A percentile compares a stretch with the other conserved stretches of the same genome.
Evolutionary conservation across 2,888 invertebrate species (phyloP).

Genomic region (Trichogramma evanescens): DNA sequence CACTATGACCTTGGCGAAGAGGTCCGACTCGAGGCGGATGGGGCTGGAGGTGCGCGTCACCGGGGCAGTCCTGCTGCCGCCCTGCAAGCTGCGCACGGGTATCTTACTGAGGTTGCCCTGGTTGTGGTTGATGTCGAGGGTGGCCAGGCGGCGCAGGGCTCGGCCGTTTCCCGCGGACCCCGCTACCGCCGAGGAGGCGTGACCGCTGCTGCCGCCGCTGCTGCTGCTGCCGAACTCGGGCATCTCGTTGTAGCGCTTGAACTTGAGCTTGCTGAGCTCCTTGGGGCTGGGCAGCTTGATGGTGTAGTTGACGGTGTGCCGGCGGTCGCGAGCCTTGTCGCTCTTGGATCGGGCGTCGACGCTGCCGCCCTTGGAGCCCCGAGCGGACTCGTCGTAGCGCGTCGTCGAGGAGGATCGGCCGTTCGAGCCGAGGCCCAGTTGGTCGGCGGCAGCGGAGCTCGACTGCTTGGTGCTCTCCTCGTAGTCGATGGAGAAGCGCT

Average conservation of each 20-base stretch:
- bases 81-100: conserved; percentile 36
- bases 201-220: conserved; percentile 23
- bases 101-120: conserved; percentile 41
- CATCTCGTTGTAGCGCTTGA: conserved; percentile 41
- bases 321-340: conserved; percentile 34
- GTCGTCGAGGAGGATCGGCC: not conserved
- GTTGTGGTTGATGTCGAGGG: conserved; percentile 43
- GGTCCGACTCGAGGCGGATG: conserved; percentile 30
- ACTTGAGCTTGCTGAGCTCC: conserved; percentile 30
- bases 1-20: conserved; percentile 27
- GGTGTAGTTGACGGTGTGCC: conserved; percentile 35
- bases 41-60: conserved; percentile 44
- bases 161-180: conserved; percentile 14
- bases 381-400: not conserved
- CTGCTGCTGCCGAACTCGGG: conserved; percentile 30
- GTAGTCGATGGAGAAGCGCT: conserved; percentile 32
- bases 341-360: conserved; percentile 1
- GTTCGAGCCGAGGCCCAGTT: not conserved
- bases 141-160: conserved; percentile 28
- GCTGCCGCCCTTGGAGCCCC: conserved; percentile 26
- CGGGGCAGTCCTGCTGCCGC: conserved; percentile 42
- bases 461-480: conserved; percentile 29
- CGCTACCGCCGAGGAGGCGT: not conserved
- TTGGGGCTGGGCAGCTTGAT: conserved; percentile 32
- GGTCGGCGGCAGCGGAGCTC: not conserved